A percentile compares a stretch with the other conserved stretches of the same genome.
Conservation (phyloP, 1,140 invertebrate species). For the Papilio xuthus region DNA sequence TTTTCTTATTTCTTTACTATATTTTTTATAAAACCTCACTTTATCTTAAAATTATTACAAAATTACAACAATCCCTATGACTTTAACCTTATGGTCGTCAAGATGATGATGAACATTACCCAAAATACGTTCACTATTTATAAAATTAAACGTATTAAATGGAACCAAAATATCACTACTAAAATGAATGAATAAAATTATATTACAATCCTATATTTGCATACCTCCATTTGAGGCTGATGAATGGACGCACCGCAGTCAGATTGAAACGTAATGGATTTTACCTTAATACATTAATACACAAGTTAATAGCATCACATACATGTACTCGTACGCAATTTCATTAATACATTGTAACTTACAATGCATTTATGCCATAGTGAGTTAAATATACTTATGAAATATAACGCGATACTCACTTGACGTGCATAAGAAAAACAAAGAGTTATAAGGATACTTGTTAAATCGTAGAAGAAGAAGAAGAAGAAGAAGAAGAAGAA, state of each 20-base stretch:
- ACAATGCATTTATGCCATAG: neutral
- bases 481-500: too few relatives aligned
- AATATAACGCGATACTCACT: neutral
- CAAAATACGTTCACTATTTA: too few relatives aligned
- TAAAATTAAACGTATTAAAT: neutral
- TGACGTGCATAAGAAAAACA: neutral
- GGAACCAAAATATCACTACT: neutral
- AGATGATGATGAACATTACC: too few relatives aligned
- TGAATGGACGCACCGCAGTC: slow-evolving; percentile 3
- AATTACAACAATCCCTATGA: too few relatives aligned
- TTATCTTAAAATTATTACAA: too few relatives aligned
- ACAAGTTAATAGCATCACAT: slow-evolving; percentile 4
- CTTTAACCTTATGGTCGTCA: too few relatives aligned
- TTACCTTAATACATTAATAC: slow-evolving; percentile 14
- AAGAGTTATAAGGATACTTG: neutral
- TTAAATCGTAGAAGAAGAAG: too few relatives aligned
- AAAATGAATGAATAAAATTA: neutral
- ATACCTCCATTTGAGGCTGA: neutral
- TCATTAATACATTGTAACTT: neutral
- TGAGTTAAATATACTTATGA: neutral
- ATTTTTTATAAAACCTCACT: too few relatives aligned
- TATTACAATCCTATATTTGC: neutral
- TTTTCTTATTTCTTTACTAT: too few relatives aligned
- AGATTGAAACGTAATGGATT: slow-evolving; percentile 15
- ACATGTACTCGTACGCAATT: neutral